Base-by-base conservation (phyloP, 2,888 invertebrate genomes). In the Phorcus lineatus region DNA sequence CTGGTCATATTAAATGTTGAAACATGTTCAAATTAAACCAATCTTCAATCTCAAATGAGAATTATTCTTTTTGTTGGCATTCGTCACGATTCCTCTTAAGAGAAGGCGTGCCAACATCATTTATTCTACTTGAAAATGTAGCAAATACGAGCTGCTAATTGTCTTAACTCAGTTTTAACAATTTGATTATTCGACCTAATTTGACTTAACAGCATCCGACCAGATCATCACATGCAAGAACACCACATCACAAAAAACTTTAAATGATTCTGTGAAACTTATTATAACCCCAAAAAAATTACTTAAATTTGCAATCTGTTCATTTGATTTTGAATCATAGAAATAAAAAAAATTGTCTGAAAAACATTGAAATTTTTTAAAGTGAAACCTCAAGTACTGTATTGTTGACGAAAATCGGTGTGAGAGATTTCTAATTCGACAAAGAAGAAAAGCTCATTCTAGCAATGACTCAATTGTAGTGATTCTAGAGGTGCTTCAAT, bases 11-110 rank as follows among this genome's bases (percentile, higher is more conserved):
- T 70, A 70, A 70, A 70, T 70, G 70, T 40, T 70, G 70, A 31
- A 70, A 70, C 70, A 40, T 70, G 70, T 40, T 36, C 40, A 70
- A 70, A 70, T 70, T 70, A 70, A 70, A 70, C 40, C 70, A 70
- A 70, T 70, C 70, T 36, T 31, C 31, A n/a, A 17, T 17, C 19
- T 70, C 70, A 19, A 70, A 36, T 31, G 36, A 36, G 40, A 70
- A 70, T 70, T 70, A 70, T 36, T 31, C 31, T 70, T 70, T 36
- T 19, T 70, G 70, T 31, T n/a, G 36, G 31, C 19, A n/a, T 17
- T 70, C 40, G 70, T 70, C 70, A 70, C 70, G 70, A 70, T 36
- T 19, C 31, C 70, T 31, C 70, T 70, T 19, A 31, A 36, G 40
- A 40, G n/a, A 19, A 36, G 31, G 19, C 17, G 40, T 17, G 19